Evolutionary conservation across 2,888 invertebrate genomes (phyloP), one percentile per base, ranked within the genome.

Genomic region (Tetragonula carbonaria): DNA sequence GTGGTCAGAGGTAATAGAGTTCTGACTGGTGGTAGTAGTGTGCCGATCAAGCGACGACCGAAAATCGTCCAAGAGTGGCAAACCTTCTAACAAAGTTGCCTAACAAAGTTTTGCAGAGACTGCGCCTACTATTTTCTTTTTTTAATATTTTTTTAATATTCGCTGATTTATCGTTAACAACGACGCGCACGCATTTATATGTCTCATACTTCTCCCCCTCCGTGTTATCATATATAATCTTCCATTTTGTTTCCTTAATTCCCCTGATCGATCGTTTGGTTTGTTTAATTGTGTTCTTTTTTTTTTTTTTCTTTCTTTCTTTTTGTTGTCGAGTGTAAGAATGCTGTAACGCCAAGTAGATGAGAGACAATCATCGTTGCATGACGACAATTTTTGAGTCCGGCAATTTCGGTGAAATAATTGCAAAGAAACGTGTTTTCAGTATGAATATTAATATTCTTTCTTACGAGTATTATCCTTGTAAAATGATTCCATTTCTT

Each of bases 1-100:
- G 98, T 99, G 93, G 97, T 98, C 91, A 96, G 98, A 97, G 97
- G 98, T 98, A 96, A 95, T 72, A 45, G 45, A 45, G 38, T 63
- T 70, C 72, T 68, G 78, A 71, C 76, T 59, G 62, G 82, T 79
- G 80, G 70, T 73, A 82, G 79, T 81, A 82, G 79, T 81, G 75
- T 86, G 28, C 2, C 55, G 53, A 55, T 53, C 65, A 62, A 71
- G 65, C 55, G 53, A 3, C 57, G 45, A 55, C 33, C 45, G 16
- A 68, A 67, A 21, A 50, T 71, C 55, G 74, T 75, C 51, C 66
- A 45, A 57, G 79, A 81, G 65, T 77, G 82, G 28, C 28, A 33
- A 45, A 72, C 23, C 23, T 45, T 74, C 81, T 90, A 90, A 87
- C 85, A 57, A 28, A 28, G 28, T 71, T 72, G 28, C 33, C 78